phyloP scores from a whole-genome alignment of 2,888 invertebrate species.

The Ichneumoninae sp. region DNA sequence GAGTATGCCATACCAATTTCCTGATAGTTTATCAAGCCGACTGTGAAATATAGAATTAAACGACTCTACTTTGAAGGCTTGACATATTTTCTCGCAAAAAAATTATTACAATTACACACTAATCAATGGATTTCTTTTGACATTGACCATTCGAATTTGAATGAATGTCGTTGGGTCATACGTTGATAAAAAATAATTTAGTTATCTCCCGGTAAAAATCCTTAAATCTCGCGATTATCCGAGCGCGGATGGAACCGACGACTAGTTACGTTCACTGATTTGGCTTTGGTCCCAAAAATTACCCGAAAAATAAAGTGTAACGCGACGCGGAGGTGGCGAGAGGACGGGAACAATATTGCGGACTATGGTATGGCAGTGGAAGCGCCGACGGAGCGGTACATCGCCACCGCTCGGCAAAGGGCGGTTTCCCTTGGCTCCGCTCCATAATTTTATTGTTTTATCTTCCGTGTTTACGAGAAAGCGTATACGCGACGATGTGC shows the following conservation, averaged over 20 bases:
- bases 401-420: constrained; percentile 68
- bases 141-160: not conserved
- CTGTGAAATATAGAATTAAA: not conserved
- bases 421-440: constrained; percentile 76
- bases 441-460: constrained; percentile 80
- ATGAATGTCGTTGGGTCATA: not conserved
- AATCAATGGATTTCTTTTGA: not conserved
- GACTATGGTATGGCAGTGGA: constrained; percentile 46
- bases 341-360: constrained; percentile 64
- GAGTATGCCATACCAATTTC: not conserved
- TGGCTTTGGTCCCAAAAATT: constrained; percentile 63
- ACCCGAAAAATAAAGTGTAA: constrained; percentile 52
- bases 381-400: constrained; percentile 62
- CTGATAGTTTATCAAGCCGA: not conserved
- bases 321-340: constrained; percentile 50
- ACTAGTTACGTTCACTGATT: constrained; percentile 27
- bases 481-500: constrained; percentile 39
- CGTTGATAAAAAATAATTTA: not conserved
- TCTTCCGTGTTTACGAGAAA: constrained; percentile 74
- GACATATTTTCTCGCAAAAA: not conserved
- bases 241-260: constrained; percentile 39
- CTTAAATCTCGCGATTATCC: constrained; percentile 7
- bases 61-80: not conserved
- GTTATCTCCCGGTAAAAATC: not conserved
- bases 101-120: not conserved